Evolutionary conservation across 2,797 vertebrate genomes (phyloP), one percentile per base, ranked within the genome.

Genomic region (Liparis tanakae): DNA sequence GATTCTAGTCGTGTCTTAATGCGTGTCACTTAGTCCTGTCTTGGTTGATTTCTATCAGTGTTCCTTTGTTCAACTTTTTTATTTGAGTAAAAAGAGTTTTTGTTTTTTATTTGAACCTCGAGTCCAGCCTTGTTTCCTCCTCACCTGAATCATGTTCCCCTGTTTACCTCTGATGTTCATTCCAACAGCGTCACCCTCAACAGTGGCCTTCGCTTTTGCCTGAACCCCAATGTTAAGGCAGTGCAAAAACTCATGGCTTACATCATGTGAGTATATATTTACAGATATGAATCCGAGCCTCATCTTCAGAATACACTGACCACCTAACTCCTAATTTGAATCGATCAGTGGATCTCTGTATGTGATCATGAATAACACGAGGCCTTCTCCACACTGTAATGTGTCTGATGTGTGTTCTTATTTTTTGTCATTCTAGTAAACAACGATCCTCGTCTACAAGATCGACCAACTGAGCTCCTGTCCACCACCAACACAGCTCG

Each of bases 251-350:
- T 89, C 4, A 1, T 93, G 44, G 0, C 2, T 9, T 56, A 0
- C 0, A 14, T 93, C n/a, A 18, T 85, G 92, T 93, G 18, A 91
- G 93, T 88, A 59, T 34, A 46, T 20, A 46, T 20, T n/a, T 43
- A 44, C 22, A 51, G 1, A 41, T 0, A 10, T 64, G 2, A 56
- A 58, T 73, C 25, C 1, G 10, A 67, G n/a, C 22, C 15, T 15
- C 17, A 50, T 13, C 30, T 34, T 60, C 20, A 59, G 20, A 58
- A 43, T 36, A 62, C 18, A 12, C 13, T 4, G 15, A 59, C 10
- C 6, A 58, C 5, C 10, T 5, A 51, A 25, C 10, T n/a, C 4
- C 10, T 34, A 14, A 15, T 18, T 4, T 37, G 9, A 10, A 10
- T 22, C 5, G 36, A 2, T 69, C 22, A 9, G 15, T 48, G 3